Evolutionary conservation across 2,888 invertebrate genomes (phyloP).

Genomic region (Podabrus alpinus): DNA sequence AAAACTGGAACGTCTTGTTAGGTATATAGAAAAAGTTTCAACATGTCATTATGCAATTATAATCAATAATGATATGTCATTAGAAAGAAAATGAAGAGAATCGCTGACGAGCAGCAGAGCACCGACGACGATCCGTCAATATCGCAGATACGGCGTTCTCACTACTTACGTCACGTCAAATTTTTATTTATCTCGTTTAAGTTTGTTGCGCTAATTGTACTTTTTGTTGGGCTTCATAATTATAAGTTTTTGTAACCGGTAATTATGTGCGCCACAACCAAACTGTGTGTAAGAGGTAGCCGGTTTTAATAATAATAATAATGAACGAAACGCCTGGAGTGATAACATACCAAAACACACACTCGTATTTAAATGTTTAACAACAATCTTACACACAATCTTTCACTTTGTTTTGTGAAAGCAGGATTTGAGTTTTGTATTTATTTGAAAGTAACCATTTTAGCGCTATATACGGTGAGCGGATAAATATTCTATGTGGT

Average conservation of each 20-base stretch:
- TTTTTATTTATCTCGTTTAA: not conserved
- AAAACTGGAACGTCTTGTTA: slow-evolving; percentile 6
- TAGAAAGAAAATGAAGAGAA: not conserved
- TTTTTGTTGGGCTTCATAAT: not conserved
- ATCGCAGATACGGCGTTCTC: not conserved
- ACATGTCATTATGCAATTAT: not conserved
- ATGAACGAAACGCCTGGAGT: not conserved
- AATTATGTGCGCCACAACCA: not conserved
- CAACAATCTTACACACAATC: slow-evolving; percentile 16
- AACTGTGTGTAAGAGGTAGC: not conserved
- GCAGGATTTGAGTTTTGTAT: slow-evolving; percentile 32
- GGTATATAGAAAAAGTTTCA: not conserved
- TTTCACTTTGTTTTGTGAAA: slow-evolving; percentile 39
- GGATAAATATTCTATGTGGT: slow-evolving; percentile 26
- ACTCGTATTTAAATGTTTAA: not conserved
- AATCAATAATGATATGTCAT: not conserved
- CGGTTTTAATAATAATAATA: not conserved
- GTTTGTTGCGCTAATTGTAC: not conserved
- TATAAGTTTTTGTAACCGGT: slow-evolving; percentile 2
- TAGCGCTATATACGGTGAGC: slow-evolving; percentile 30
- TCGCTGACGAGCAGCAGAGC: not conserved
- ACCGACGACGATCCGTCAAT: not conserved
- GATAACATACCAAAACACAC: not conserved
- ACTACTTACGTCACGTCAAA: not conserved
- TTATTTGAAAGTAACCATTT: slow-evolving; percentile 34